Evolutionary conservation across 2,113 vertebrate species (phyloP).

Genomic region (Prochilodus magdalenae): DNA sequence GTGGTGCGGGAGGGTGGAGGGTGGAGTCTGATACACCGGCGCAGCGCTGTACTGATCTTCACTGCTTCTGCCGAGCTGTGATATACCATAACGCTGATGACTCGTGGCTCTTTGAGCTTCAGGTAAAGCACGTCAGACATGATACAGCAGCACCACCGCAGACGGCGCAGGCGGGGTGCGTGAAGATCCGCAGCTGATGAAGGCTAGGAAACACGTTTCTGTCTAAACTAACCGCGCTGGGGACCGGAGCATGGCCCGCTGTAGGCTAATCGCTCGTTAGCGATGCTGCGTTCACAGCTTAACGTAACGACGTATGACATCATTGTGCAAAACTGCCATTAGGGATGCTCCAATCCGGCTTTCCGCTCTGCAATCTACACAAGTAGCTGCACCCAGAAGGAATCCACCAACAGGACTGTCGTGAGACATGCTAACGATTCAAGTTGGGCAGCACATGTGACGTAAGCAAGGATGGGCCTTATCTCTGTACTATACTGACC

Average conservation of each 20-base stretch:
- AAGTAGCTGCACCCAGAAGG: too few species aligned
- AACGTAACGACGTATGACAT: slow-evolving; percentile 22
- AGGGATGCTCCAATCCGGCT: too few species aligned
- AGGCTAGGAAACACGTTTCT: slow-evolving; percentile 33
- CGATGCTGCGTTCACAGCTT: slow-evolving; percentile 18
- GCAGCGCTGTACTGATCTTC: not conserved
- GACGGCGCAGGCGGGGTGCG: not conserved
- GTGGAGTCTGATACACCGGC: too few species aligned
- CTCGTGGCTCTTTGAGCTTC: not conserved
- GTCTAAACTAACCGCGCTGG: slow-evolving; percentile 40
- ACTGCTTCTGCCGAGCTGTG: not conserved
- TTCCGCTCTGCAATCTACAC: too few species aligned
- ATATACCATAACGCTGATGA: not conserved
- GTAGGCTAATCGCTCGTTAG: not conserved
- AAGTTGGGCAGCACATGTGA: too few species aligned
- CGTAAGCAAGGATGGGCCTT: too few species aligned
- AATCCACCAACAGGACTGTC: too few species aligned
- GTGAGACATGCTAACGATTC: too few species aligned
- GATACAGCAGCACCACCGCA: too few species aligned
- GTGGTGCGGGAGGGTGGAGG: not conserved
- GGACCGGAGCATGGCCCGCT: not conserved
- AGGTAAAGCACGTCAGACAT: not conserved
- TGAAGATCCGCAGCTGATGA: slow-evolving; percentile 17
- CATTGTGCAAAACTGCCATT: not conserved
- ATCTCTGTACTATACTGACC: too few species aligned